A percentile compares a stretch with the other conserved stretches of the same genome.
These are phyloP conservation scores for Ostrea denselamellosa DNA, from an alignment of 1,140 invertebrate species.

Conservation along the genomic window DNA sequence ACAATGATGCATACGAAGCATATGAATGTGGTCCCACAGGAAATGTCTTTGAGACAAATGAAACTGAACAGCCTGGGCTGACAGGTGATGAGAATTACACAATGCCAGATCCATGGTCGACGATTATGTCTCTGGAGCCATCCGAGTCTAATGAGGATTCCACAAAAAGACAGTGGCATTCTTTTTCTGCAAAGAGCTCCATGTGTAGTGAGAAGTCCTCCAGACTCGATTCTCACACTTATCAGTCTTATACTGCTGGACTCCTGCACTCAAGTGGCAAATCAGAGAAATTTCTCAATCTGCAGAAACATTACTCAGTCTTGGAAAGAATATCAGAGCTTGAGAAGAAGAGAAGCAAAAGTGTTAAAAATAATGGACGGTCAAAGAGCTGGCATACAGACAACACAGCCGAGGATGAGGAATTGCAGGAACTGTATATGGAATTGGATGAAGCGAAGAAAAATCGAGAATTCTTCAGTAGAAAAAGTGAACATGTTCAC, in stretches of 20 bases:
- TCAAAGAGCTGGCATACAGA: constrained; percentile 39
- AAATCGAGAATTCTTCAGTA: constrained; percentile 88
- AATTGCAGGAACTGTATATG: constrained; percentile 87
- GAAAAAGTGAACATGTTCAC: constrained; percentile 87
- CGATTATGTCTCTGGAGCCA: constrained; percentile 20
- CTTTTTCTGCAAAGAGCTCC: constrained; percentile 60
- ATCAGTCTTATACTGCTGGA: constrained; percentile 81
- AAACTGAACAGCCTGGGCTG: background rate
- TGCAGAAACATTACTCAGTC: constrained; percentile 91
- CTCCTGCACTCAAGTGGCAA: constrained; percentile 86
- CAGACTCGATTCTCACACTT: constrained; percentile 73
- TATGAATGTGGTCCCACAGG: constrained; percentile 7
- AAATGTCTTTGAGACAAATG: background rate
- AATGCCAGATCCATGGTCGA: constrained; percentile 46
- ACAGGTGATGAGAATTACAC: background rate
- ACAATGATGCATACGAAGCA: background rate
- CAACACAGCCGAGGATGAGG: constrained; percentile 82
- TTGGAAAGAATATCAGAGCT: constrained; percentile 91
- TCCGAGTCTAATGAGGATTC: background rate
- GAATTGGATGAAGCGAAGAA: constrained; percentile 89
- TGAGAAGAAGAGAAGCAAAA: constrained; percentile 59
- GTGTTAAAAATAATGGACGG: background rate
- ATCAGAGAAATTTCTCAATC: constrained; percentile 90
- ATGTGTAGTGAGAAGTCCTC: constrained; percentile 72
- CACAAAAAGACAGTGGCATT: constrained; percentile 13